These are phyloP conservation scores for Steatornis caripensis DNA, from an alignment of 2,113 vertebrate genomes.

Conservation along the genomic window DNA sequence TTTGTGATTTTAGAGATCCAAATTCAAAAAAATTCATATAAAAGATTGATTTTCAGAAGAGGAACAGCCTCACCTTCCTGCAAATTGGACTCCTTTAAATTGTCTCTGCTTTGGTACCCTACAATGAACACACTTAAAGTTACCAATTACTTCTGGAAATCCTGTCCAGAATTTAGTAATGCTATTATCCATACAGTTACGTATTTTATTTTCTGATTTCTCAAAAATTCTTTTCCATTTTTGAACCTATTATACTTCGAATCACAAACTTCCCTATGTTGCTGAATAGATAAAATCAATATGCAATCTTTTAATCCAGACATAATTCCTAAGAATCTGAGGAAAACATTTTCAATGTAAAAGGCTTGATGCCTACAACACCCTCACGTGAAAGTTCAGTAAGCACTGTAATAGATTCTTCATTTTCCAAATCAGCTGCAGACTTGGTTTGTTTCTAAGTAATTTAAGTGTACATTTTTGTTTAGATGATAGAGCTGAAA, in stretches of 20 bases:
- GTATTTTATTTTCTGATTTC: not conserved
- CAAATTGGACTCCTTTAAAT: not conserved
- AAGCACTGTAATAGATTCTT: not conserved
- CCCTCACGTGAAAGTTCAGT: not conserved
- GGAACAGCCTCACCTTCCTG: not conserved
- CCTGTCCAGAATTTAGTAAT: not conserved
- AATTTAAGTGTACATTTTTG: constrained; percentile 4
- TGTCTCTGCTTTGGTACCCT: not conserved
- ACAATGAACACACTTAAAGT: not conserved
- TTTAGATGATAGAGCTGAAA: not conserved
- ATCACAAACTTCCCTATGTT: not conserved
- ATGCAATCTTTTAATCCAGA: not conserved
- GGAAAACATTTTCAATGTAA: not conserved
- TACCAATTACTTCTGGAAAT: not conserved
- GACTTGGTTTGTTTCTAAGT: constrained; percentile 22
- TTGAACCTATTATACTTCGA: not conserved
- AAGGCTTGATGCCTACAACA: not conserved
- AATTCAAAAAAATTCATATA: not conserved
- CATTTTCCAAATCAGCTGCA: constrained; percentile 29
- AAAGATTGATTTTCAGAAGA: not conserved
- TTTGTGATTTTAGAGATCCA: not conserved
- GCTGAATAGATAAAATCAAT: not conserved
- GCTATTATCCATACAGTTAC: not conserved
- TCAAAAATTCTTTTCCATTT: not conserved
- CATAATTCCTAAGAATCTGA: not conserved